Evolutionary conservation across 2,888 invertebrate species (phyloP).

Genomic region (Ametastegia equiseti): DNA sequence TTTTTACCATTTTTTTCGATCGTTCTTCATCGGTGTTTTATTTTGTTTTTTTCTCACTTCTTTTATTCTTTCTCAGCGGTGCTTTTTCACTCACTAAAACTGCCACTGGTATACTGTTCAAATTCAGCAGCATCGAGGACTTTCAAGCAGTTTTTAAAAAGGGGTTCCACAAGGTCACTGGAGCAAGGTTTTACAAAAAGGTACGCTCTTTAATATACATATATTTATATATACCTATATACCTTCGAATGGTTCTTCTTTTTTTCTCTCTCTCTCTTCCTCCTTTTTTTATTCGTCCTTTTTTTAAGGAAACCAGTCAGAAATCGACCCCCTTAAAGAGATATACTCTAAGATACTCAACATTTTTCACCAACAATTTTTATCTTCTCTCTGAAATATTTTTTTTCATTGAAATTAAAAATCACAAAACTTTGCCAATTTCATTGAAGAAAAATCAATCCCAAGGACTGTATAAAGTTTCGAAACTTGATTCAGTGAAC

Average conservation of each 20-base stretch:
- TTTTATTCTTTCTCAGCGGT: slow-evolving; percentile 78
- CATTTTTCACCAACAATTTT: too few species aligned
- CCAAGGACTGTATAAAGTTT: too few species aligned
- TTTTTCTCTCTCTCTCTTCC: too few species aligned
- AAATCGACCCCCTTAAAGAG: too few species aligned
- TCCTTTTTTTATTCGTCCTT: too few species aligned
- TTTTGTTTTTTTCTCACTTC: slow-evolving; percentile 38
- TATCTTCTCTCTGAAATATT: too few species aligned
- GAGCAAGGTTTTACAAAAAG: slow-evolving; percentile 91
- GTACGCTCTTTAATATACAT: slow-evolving; percentile 75
- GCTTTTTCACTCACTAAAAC: slow-evolving; percentile 92
- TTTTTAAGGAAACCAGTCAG: too few species aligned
- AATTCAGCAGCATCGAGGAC: slow-evolving; percentile 91
- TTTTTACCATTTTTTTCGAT: slow-evolving; percentile 3
- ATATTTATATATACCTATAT: neutral
- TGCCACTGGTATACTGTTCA: slow-evolving; percentile 92
- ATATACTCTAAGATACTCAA: too few species aligned
- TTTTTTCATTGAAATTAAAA: too few species aligned
- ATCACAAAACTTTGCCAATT: too few species aligned
- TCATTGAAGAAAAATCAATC: too few species aligned
- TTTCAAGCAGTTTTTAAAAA: slow-evolving; percentile 92
- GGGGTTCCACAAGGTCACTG: slow-evolving; percentile 92
- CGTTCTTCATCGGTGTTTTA: slow-evolving; percentile 33
- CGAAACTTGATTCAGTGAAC: too few species aligned
- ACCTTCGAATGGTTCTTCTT: neutral